Conservation (phyloP, 2,888 invertebrate genomes). For the Caenorhabditis sp. region DNA sequence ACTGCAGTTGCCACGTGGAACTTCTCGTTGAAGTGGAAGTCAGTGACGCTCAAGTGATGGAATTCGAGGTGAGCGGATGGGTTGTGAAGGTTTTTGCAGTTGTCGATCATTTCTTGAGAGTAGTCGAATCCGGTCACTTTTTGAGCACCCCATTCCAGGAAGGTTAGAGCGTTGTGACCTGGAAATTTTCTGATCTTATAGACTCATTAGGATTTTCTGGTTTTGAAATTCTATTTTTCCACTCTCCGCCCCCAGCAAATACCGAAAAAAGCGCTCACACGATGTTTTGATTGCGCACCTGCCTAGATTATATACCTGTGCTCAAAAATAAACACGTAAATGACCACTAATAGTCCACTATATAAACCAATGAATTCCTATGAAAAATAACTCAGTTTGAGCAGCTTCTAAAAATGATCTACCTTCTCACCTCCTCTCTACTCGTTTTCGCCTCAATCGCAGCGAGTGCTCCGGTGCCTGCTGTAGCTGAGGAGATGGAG, state of each 20-base stretch:
- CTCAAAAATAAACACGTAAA: slow-evolving; percentile 18
- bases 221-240: not conserved
- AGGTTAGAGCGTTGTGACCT: slow-evolving; percentile 47
- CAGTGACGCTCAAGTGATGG: slow-evolving; percentile 39
- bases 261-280: slow-evolving; percentile 8
- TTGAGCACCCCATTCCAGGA: slow-evolving; percentile 43
- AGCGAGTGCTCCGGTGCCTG: not conserved
- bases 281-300: slow-evolving; percentile 13
- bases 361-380: not conserved
- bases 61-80: slow-evolving; percentile 5
- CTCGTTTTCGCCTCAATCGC: not conserved
- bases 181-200: not conserved
- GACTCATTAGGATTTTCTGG: too few species aligned
- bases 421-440: not conserved
- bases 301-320: not conserved
- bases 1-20: slow-evolving; percentile 57
- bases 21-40: slow-evolving; percentile 30
- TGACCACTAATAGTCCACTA: not conserved
- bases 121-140: slow-evolving; percentile 56
- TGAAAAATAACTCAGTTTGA: not conserved
- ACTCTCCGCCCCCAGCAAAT: not conserved
- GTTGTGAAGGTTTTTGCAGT: slow-evolving; percentile 24
- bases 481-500: slow-evolving; percentile 23
- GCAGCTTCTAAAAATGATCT: not conserved
- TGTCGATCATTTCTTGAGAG: slow-evolving; percentile 55